phyloP scores from a whole-genome alignment of 2,113 vertebrate species.

The Oxyura jamaicensis region DNA sequence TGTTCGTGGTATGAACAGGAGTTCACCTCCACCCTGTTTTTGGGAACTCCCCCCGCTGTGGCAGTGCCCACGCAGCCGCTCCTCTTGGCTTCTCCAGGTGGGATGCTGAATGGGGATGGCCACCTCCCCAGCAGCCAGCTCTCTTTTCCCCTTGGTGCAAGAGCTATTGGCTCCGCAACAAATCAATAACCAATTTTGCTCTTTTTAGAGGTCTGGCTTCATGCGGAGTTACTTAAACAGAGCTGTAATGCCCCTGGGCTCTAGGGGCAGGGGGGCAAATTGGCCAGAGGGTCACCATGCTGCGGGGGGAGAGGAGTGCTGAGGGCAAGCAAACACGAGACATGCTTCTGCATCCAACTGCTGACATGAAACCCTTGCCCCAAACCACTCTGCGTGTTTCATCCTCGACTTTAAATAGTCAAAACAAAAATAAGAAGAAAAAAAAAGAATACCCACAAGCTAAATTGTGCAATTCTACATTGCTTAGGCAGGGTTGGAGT shows the following conservation, averaged over 20 bases:
- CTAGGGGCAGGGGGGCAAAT: not conserved
- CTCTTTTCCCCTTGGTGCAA: not conserved
- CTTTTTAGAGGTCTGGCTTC: not conserved
- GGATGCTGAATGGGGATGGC: accelerated
- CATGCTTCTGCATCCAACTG: not conserved
- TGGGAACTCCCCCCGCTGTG: not conserved
- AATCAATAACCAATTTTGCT: not conserved
- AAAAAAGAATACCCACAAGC: not conserved
- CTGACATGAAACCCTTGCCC: not conserved
- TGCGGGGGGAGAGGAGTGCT: not conserved
- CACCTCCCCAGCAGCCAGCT: not conserved
- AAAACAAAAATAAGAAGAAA: not conserved
- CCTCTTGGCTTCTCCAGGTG: not conserved
- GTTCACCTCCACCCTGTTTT: not conserved
- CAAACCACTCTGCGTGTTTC: not conserved
- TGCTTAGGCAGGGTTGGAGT: not conserved
- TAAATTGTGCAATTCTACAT: accelerated
- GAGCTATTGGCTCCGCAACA: not conserved
- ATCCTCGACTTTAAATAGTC: not conserved
- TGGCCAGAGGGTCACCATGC: not conserved
- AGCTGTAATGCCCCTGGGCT: not conserved
- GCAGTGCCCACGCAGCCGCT: not conserved
- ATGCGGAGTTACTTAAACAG: not conserved
- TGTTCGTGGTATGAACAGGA: not conserved
- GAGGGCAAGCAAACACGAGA: not conserved